Evolutionary conservation across 2,113 vertebrate species (phyloP).

Genomic region (Oreocharis arfaki): DNA sequence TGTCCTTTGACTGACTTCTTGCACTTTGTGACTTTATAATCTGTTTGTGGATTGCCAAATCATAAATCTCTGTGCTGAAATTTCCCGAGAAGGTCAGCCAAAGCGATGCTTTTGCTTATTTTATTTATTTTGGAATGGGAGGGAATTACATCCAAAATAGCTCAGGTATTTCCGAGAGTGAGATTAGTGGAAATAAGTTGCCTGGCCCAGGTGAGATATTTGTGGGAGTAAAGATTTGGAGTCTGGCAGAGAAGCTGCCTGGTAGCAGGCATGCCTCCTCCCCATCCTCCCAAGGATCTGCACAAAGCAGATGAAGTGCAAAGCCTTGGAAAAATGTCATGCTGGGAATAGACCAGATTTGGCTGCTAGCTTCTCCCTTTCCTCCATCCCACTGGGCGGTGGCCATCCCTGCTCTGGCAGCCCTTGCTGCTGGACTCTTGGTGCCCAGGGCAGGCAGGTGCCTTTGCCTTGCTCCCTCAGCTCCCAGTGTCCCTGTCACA

Average conservation of each 20-base stretch:
- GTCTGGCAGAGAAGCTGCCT: background rate
- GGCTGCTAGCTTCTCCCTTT: background rate
- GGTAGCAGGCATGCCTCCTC: background rate
- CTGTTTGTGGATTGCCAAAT: background rate
- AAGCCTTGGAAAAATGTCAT: background rate
- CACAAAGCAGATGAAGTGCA: background rate
- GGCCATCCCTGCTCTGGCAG: background rate
- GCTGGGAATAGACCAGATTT: background rate
- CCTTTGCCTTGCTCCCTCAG: background rate
- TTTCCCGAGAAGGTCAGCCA: background rate
- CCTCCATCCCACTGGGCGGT: fast-evolving
- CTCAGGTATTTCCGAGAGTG: background rate
- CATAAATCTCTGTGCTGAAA: background rate
- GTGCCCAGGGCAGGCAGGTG: background rate
- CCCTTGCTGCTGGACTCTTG: background rate
- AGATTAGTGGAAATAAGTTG: background rate
- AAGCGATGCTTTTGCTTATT: fast-evolving
- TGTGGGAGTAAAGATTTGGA: background rate
- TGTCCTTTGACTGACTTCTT: background rate
- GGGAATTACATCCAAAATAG: background rate
- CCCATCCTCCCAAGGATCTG: fast-evolving
- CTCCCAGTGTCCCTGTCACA: fast-evolving
- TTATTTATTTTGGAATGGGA: background rate
- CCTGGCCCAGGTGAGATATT: background rate
- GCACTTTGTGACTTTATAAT: background rate